Evolutionary conservation across 2,797 vertebrate genomes (phyloP).

Genomic region (Hirundo rustica): DNA sequence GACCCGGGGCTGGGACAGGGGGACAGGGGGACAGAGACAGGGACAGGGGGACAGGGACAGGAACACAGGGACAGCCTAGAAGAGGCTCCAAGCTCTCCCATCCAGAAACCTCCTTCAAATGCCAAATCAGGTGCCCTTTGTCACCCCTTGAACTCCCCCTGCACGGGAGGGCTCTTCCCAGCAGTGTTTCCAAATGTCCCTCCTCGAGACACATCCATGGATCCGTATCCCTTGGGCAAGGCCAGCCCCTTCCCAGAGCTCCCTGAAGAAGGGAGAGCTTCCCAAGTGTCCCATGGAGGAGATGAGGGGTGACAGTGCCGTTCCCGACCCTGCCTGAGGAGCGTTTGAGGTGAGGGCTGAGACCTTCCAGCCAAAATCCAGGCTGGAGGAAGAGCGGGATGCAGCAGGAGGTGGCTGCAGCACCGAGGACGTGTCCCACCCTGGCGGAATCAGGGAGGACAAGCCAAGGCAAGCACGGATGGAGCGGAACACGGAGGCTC

Average conservation of each 20-base stretch:
- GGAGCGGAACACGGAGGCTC: background rate
- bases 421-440: rapidly evolving
- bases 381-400: background rate
- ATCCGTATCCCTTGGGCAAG: background rate
- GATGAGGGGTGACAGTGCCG: background rate
- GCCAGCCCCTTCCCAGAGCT: background rate
- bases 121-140: background rate
- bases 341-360: rapidly evolving
- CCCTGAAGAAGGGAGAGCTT: background rate
- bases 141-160: too few species aligned
- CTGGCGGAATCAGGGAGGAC: background rate
- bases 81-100: background rate
- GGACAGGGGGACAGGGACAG: too few species aligned
- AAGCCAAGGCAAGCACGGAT: background rate
- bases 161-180: too few species aligned
- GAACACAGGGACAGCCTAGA: background rate
- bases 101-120: background rate
- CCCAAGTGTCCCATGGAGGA: background rate
- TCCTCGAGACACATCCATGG: rapidly evolving
- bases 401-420: background rate
- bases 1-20: too few species aligned
- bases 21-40: too few species aligned
- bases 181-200: background rate
- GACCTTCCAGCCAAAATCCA: background rate
- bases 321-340: background rate